phyloP scores from a whole-genome alignment of 2,888 invertebrate genomes.

The Cheilosia pagana region DNA sequence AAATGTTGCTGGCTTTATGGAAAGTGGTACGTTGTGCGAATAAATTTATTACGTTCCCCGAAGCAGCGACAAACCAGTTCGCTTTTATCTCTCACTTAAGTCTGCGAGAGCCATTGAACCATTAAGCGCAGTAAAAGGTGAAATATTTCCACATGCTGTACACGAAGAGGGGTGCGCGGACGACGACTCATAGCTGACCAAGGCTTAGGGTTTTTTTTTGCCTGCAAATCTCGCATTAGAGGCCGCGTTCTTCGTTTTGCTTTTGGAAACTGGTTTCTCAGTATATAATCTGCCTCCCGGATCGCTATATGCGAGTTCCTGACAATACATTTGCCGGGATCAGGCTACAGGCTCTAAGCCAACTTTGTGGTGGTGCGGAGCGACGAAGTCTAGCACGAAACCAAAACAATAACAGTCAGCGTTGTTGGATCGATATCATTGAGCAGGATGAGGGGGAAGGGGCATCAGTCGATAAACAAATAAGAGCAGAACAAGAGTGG shows the following conservation, averaged over 20 bases:
- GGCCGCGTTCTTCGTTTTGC: slow-evolving; percentile 5
- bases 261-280: slow-evolving; percentile 53
- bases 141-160: slow-evolving; percentile 24
- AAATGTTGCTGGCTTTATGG: slow-evolving; percentile 45
- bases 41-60: slow-evolving; percentile 4
- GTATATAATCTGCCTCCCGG: slow-evolving; percentile 11
- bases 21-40: slow-evolving; percentile 27
- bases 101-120: slow-evolving; percentile 65
- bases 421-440: slow-evolving; percentile 44
- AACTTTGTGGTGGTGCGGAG: neutral
- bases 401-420: slow-evolving; percentile 10
- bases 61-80: slow-evolving; percentile 52
- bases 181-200: slow-evolving; percentile 20
- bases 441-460: slow-evolving; percentile 1
- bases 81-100: slow-evolving; percentile 53
- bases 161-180: neutral
- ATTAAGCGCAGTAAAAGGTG: slow-evolving; percentile 56
- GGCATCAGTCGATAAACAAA: slow-evolving; percentile 1
- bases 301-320: slow-evolving; percentile 9
- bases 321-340: neutral
- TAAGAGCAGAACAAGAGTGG: slow-evolving; percentile 23
- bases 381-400: neutral
- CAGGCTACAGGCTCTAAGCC: slow-evolving; percentile 7
- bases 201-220: slow-evolving; percentile 37
- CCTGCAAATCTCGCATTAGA: slow-evolving; percentile 61